phyloP scores from a whole-genome alignment of 2,888 invertebrate genomes.

The Acanthococcus lagerstroemiae region DNA sequence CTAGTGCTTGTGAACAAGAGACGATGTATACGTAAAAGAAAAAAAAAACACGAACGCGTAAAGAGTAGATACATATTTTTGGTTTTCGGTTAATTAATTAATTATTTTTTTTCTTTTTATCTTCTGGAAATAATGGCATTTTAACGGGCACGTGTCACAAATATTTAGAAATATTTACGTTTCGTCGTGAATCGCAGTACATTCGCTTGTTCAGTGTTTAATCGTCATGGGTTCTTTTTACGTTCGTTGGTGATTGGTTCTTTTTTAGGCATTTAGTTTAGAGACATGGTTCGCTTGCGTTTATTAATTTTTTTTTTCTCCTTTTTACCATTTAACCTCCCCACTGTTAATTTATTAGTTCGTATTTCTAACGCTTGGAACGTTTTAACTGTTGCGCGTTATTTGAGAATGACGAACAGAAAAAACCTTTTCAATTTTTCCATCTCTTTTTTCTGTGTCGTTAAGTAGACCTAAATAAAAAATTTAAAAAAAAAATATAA shows the following conservation, averaged over 20 bases:
- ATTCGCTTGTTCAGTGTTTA: constrained; percentile 7
- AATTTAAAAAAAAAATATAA: background rate
- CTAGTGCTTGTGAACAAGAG: too few relatives aligned
- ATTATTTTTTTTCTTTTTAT: background rate
- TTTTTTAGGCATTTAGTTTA: constrained; percentile 5
- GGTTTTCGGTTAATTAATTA: too few relatives aligned
- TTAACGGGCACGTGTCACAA: too few relatives aligned
- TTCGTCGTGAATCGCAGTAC: background rate
- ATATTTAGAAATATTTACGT: background rate
- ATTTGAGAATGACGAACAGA: background rate
- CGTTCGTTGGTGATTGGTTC: background rate
- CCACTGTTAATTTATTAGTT: constrained; percentile 11
- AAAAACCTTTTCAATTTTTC: background rate
- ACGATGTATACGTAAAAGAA: too few relatives aligned
- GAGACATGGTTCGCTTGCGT: background rate
- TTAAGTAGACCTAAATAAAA: background rate
- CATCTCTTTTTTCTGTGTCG: background rate
- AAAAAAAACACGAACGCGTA: too few relatives aligned
- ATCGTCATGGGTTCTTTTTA: background rate
- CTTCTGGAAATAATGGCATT: too few relatives aligned
- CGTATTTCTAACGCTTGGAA: background rate
- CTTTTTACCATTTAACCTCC: constrained; percentile 3
- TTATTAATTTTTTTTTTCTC: background rate
- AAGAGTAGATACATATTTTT: too few relatives aligned
- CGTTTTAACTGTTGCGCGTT: background rate